Percentiles rank a stretch among this genome's conserved stretches.
Conservation (phyloP, 2,113 vertebrate species). For the Picathartes gymnocephalus region DNA sequence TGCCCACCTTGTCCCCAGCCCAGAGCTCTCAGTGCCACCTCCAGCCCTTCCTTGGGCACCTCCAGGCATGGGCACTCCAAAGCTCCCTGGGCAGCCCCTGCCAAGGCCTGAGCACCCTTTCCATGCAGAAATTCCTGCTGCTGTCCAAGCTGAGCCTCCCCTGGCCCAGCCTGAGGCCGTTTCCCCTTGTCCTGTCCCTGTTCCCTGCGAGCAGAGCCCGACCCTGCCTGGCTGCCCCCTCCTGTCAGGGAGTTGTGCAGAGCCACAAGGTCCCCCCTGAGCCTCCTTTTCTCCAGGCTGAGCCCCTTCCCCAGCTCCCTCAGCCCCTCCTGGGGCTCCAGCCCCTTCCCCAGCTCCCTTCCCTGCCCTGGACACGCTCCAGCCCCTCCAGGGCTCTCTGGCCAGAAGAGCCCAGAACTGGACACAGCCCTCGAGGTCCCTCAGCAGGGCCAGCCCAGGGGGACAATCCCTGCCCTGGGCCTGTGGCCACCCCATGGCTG, state of each 20-base stretch:
- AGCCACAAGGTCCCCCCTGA: background rate
- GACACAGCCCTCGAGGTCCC: background rate
- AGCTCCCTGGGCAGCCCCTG: background rate
- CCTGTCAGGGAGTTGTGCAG: background rate
- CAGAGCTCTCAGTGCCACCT: background rate
- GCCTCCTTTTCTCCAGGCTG: background rate
- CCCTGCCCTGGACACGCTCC: background rate
- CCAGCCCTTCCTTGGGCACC: background rate
- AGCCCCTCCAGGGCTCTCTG: background rate
- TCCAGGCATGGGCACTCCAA: background rate
- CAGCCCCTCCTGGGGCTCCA: background rate
- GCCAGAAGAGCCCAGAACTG: background rate
- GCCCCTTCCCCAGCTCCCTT: background rate
- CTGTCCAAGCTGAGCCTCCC: background rate
- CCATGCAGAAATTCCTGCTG: background rate
- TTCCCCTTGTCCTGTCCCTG: background rate
- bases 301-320: background rate
- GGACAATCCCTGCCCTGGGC: background rate
- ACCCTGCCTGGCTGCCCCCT: background rate
- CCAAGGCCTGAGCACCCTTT: background rate
- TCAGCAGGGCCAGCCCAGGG: background rate
- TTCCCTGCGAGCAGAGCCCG: background rate
- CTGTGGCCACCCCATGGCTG: background rate
- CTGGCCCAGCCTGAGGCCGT: background rate
- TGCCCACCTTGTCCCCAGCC: background rate